Conservation (phyloP, 2,888 invertebrate genomes). For the Gerris lacustris region DNA sequence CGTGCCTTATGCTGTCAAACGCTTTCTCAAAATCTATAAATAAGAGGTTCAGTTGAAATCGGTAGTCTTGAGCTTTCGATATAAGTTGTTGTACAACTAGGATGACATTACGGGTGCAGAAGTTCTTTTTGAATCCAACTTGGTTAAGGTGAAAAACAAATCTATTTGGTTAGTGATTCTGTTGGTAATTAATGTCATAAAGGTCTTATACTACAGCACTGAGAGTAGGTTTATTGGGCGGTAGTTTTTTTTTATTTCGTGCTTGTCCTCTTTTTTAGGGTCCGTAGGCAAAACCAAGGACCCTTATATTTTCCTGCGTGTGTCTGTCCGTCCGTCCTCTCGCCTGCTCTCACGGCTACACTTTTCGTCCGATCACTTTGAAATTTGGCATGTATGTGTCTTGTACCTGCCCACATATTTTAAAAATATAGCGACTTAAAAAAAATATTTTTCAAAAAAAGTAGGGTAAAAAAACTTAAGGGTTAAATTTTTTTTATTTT, state of each 20-base stretch:
- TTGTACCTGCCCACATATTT: too few relatives aligned
- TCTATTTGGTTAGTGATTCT: not conserved
- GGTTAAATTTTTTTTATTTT: too few relatives aligned
- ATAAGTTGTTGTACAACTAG: not conserved
- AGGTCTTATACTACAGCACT: not conserved
- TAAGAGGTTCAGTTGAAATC: not conserved
- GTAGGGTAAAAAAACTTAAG: too few relatives aligned
- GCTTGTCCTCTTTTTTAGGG: too few relatives aligned
- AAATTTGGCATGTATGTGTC: too few relatives aligned
- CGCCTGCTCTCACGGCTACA: too few relatives aligned
- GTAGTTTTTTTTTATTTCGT: not conserved
- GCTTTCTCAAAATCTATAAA: not conserved
- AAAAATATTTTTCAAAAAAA: too few relatives aligned
- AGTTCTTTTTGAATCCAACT: not conserved
- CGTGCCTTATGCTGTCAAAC: not conserved
- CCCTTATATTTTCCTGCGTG: too few relatives aligned
- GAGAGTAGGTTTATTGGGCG: not conserved
- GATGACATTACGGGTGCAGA: not conserved
- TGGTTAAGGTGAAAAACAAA: not conserved
- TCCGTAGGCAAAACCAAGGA: too few relatives aligned
- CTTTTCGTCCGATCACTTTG: too few relatives aligned
- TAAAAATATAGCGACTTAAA: too few relatives aligned
- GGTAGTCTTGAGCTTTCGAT: not conserved
- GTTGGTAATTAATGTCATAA: not conserved
- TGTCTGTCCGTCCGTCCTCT: too few relatives aligned